Evolutionary conservation across 2,113 vertebrate species (phyloP).

Genomic region (Anthoscopus minutus): DNA sequence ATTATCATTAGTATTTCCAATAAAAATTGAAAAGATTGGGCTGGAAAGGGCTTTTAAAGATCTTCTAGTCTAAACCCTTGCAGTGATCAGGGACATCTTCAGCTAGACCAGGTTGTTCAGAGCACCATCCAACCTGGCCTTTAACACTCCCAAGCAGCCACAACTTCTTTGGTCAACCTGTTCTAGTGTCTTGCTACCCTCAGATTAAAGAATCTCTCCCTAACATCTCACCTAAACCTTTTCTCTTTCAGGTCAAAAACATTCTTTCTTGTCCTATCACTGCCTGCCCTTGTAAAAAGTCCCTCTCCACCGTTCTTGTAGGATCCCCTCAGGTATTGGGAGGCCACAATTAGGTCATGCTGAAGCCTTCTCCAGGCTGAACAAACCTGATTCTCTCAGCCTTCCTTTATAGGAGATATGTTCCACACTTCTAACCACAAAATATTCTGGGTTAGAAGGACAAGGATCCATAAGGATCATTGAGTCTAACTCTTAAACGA

Average conservation of each 20-base stretch:
- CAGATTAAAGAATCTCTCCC: not conserved
- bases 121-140: not conserved
- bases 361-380: not conserved
- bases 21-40: not conserved
- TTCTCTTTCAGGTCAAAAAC: not conserved
- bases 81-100: not conserved
- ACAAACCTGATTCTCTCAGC: not conserved
- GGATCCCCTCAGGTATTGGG: not conserved
- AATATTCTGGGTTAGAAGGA: not conserved
- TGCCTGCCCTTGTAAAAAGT: not conserved
- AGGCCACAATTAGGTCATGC: too few species aligned
- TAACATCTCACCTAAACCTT: not conserved
- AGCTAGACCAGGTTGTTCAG: not conserved
- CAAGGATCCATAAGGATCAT: not conserved
- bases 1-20: not conserved
- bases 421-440: not conserved
- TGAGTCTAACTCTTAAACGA: fast-evolving
- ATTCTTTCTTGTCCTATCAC: not conserved
- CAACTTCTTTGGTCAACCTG: not conserved
- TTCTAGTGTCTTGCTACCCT: not conserved
- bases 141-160: not conserved
- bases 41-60: not conserved
- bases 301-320: not conserved
- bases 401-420: not conserved
- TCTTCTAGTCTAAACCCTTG: not conserved